phyloP scores from a whole-genome alignment of 1,140 invertebrate genomes.

The Drosophila auraria region DNA sequence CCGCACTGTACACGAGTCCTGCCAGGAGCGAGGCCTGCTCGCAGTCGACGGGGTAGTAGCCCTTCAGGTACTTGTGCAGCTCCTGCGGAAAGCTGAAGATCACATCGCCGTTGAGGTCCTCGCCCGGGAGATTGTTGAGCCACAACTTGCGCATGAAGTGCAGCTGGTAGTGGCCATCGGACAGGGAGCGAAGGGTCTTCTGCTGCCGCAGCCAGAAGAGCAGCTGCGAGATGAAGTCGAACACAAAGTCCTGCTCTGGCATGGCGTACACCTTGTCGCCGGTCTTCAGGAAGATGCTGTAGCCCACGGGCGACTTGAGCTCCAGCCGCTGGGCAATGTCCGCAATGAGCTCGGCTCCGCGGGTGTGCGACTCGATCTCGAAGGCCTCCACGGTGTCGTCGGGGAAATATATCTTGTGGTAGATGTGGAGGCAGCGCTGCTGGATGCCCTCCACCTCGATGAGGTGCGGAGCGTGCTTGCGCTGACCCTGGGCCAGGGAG shows the following conservation, averaged over 20 bases:
- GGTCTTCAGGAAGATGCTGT: conserved; percentile 97
- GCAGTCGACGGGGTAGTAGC: conserved; percentile 93
- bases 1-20: conserved; percentile 90
- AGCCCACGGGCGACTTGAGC: conserved; percentile 93
- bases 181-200: conserved; percentile 89
- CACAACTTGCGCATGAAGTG: conserved; percentile 99
- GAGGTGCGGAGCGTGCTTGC: conserved; percentile 95
- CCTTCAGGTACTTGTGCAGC: conserved; percentile 95
- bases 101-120: conserved; percentile 94
- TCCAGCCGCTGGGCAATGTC: conserved; percentile 91
- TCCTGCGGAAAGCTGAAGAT: conserved; percentile 99
- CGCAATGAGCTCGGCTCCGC: conserved; percentile 94
- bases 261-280: conserved; percentile 95
- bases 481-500: conserved; percentile 91
- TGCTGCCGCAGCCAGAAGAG: conserved; percentile 95
- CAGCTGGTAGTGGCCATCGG: conserved; percentile 91
- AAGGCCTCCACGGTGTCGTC: conserved; percentile 95
- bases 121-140: conserved; percentile 94
- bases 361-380: conserved; percentile 92
- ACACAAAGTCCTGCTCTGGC: conserved; percentile 96
- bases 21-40: conserved; percentile 93
- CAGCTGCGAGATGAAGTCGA: conserved; percentile 96
- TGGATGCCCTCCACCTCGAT: conserved; percentile 98
- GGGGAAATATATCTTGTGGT: conserved; percentile 96
- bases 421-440: conserved; percentile 96